Base-by-base conservation (phyloP, 2,113 vertebrate species). In the Sceloporus tristichus region DNA sequence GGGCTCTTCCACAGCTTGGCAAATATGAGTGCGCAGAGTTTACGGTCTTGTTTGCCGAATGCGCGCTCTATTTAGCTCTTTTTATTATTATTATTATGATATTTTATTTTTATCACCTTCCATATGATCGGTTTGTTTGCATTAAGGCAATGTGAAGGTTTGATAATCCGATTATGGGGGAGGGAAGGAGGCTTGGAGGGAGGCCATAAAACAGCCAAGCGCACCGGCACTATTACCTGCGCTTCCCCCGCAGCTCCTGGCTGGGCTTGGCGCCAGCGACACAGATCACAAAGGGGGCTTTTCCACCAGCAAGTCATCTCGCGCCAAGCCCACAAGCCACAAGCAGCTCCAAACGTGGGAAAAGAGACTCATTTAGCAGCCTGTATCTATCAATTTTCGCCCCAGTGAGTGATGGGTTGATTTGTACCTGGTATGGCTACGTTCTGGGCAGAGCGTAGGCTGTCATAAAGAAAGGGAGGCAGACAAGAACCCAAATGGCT, bases 51-150 rank as follows among this genome's bases (percentile, higher is more conserved):
- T 92, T 94, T 94, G 82, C 88, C 0, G 71, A 90, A 88, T 91
- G 90, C 85, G 87, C 82, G 90, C 89, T 90, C 93, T 29, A 88
- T 94, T 92, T 93, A 91, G 85, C 9, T 82, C 7, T 84, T 53
- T 84, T 75, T 78, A 48, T 48, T 78, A 5, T 2, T 92, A 94
- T 94, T 93, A 93, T 92, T 71, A 91, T 89, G 91, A 94, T 94
- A 94, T 94, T 95, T 96, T 93, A 94, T 93, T 93, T 95, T 94
- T 94, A 94, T 93, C 82, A 76, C 93, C 88, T 92, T 92, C 91
- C 0, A 2, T 89, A 27, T 91, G 94, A 95, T 93, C 85, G 82
- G 94, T 94, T 95, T 95, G 92, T 92, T 94, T 95, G 91, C 89
- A 94, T 96, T 95, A 93, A 86, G 79, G 90, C 66, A 48, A 86